phyloP scores from a whole-genome alignment of 2,888 invertebrate genomes.

The Nowickia ferox region DNA sequence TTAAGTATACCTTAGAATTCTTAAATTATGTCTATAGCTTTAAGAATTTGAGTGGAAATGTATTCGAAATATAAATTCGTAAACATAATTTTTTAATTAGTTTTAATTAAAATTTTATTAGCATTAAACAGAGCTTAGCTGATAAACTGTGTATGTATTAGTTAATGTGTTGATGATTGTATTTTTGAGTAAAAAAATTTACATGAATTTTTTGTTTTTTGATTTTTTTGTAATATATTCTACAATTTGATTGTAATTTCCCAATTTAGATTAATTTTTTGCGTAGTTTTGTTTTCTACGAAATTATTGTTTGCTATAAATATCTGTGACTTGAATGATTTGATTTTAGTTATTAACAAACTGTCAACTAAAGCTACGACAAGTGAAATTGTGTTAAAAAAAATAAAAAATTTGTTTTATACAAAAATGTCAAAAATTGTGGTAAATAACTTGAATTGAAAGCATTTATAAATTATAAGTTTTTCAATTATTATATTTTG shows the following conservation, averaged over 20 bases:
- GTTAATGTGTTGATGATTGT: too few relatives aligned
- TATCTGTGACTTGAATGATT: background rate
- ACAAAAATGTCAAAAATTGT: constrained; percentile 45
- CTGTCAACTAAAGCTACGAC: background rate
- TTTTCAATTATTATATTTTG: too few relatives aligned
- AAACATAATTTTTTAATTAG: too few relatives aligned
- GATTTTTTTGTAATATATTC: background rate
- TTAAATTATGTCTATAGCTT: too few relatives aligned
- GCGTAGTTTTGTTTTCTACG: background rate
- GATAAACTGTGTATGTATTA: too few relatives aligned
- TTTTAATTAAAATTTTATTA: too few relatives aligned
- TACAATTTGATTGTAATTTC: background rate
- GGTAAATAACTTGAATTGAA: constrained; percentile 13
- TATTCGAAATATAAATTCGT: too few relatives aligned
- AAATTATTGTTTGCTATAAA: constrained; percentile 38
- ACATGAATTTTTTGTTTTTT: background rate
- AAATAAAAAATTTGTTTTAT: background rate
- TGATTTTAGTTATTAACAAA: background rate
- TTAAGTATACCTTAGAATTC: too few relatives aligned
- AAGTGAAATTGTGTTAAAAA: constrained; percentile 9
- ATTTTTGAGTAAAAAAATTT: background rate
- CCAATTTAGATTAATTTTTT: background rate
- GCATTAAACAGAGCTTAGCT: too few relatives aligned
- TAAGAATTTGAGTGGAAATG: too few relatives aligned
- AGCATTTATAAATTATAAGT: background rate